Evolutionary conservation across 2,888 invertebrate genomes (phyloP).

Genomic region (Pseudococcus longispinus): DNA sequence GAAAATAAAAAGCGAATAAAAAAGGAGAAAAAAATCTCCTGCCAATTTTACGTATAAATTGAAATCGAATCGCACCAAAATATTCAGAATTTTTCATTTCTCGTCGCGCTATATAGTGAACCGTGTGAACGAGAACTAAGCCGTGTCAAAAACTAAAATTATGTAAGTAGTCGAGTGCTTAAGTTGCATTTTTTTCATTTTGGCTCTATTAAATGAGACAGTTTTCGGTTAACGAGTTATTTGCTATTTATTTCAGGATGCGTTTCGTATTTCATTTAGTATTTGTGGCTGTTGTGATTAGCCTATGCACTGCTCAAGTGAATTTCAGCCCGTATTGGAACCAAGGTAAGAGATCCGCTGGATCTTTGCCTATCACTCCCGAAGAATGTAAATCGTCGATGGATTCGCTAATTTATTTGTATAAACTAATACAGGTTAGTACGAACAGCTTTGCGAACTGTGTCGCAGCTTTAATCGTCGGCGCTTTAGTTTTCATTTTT

Average conservation of each 20-base stretch:
- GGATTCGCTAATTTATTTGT: slow-evolving; percentile 67
- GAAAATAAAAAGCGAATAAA: slow-evolving; percentile 35
- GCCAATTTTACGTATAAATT: slow-evolving; percentile 36
- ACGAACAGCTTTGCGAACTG: no score
- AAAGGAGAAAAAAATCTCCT: slow-evolving; percentile 6
- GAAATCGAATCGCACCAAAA: slow-evolving; percentile 26
- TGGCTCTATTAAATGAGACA: neutral
- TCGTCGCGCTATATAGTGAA: neutral
- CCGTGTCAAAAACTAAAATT: neutral
- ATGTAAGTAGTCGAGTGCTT: neutral
- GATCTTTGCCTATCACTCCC: slow-evolving; percentile 57
- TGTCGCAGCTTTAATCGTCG: neutral
- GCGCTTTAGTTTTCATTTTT: neutral
- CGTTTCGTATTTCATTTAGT: slow-evolving; percentile 33
- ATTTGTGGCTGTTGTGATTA: neutral
- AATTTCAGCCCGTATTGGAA: slow-evolving; percentile 71
- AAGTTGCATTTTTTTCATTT: neutral
- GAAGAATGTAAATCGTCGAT: slow-evolving; percentile 66
- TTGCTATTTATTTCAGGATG: slow-evolving; percentile 9
- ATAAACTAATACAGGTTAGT: slow-evolving; percentile 70
- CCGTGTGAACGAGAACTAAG: neutral
- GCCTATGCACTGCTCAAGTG: slow-evolving; percentile 65
- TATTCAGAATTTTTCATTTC: slow-evolving; percentile 31
- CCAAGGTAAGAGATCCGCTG: slow-evolving; percentile 59
- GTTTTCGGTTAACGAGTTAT: neutral